A percentile compares a stretch with the other conserved stretches of the same genome.
phyloP scores from a whole-genome alignment of 2,113 vertebrate genomes.

The Pitta sordida region DNA sequence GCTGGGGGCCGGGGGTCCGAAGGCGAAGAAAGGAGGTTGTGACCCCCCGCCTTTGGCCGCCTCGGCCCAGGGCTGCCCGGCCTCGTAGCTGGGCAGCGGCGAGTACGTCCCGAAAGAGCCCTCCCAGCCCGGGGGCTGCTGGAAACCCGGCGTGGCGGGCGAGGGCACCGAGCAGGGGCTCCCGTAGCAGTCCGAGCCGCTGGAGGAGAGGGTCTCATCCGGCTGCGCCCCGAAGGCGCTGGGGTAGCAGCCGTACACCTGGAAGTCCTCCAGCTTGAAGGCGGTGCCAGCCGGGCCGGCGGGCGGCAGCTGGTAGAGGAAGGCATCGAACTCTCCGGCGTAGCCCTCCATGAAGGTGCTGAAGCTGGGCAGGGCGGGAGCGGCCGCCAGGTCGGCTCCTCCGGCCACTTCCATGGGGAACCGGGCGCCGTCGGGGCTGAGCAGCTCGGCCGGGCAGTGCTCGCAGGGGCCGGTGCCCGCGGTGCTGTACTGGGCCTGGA shows the following conservation, averaged over 20 bases:
- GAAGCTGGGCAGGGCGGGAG: conserved; percentile 85
- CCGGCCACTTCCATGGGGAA: conserved; percentile 82
- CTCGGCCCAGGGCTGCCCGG: conserved; percentile 77
- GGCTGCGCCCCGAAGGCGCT: conserved; percentile 77
- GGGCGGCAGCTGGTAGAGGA: conserved; percentile 84
- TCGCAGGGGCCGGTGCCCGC: conserved; percentile 75
- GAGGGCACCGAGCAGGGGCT: conserved; percentile 85
- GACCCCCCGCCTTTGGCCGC: conserved; percentile 70
- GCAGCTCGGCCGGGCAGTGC: conserved; percentile 76
- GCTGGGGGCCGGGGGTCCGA: conserved; percentile 73
- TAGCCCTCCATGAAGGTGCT: conserved; percentile 86
- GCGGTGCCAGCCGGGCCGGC: conserved; percentile 45
- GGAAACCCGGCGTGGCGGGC: conserved; percentile 84
- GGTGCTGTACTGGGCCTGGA: conserved; percentile 86
- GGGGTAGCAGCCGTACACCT: conserved; percentile 91
- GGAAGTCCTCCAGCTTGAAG: conserved; percentile 89
- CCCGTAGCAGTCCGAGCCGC: conserved; percentile 88
- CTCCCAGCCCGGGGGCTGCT: conserved; percentile 84
- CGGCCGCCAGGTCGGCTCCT: conserved; percentile 68
- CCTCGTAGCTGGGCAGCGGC: conserved; percentile 79
- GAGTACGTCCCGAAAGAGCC: conserved; percentile 85
- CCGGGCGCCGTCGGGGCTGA: conserved; percentile 81
- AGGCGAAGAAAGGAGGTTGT: conserved; percentile 83
- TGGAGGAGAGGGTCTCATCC: conserved; percentile 84
- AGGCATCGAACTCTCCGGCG: conserved; percentile 82